Evolutionary conservation across 2,113 vertebrate species (phyloP), one percentile per base, ranked within the genome.

Genomic region (Leptodactylus fuscus): DNA sequence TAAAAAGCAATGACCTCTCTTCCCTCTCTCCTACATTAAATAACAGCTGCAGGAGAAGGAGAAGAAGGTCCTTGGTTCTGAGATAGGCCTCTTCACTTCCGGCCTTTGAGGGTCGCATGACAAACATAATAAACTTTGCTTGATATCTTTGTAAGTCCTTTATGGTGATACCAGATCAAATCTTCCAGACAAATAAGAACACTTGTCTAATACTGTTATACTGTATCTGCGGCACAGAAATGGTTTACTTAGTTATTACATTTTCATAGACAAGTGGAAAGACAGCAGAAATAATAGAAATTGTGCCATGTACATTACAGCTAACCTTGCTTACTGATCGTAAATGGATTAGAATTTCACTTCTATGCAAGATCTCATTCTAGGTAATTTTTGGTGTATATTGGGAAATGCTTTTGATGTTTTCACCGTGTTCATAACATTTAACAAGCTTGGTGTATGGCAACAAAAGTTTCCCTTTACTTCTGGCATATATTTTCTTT

Each of bases 1-100:
- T 86, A 86, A 81, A 86, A 81, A 80, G 77, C 84, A 36, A 86
- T 86, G 84, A 86, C 84, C 84, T 71, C 83, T 80, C 76, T 79
- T 80, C 76, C 77, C 74, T 75, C 58, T 77, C 41, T 67, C 65
- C 77, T 73, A 38, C 65, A 81, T 86, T 62, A n/a, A 86, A 81
- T 86, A 86, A 81, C 84, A 86, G 84, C 76, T 86, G 84, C 76
- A 81, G 49, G 27, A 86, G 75, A 55, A 53, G n/a, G n/a, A n/a
- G 73, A 46, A 79, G 34, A 85, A 79, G 24, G n/a, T 67, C 34
- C 46, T 67, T 80, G 75, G 62, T 71, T 67, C 58, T 79, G 10
- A 85, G 38, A 85, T 80, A 36, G 77, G 76, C 48, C 76, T 79
- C 83, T 58, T 44, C 36, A 79, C 62, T 69, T 85, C 75, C 60